Evolutionary conservation across 2,797 vertebrate species (phyloP), one percentile per base, ranked within the genome.

Genomic region (Tympanoctomys barrerae): DNA sequence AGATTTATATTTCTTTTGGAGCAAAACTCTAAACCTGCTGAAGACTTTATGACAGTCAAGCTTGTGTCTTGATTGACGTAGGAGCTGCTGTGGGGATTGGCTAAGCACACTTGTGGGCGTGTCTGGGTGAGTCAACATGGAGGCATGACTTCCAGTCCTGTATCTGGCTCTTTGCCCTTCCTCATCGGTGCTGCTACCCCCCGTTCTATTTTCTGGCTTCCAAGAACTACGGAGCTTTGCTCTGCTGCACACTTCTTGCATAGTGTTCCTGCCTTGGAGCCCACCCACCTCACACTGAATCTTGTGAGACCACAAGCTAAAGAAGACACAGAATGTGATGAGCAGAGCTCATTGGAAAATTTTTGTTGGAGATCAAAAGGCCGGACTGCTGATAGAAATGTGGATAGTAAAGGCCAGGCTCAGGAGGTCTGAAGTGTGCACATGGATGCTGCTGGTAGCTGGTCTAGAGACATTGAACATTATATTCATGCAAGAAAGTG

Each of bases 1-100:
- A 49, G 79, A 82, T 14, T 73, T 33, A 13, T 57, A 90, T 83
- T 96, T 87, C 54, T 91, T 97, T 70, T 90, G 57, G 3, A 61
- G 77, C 62, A 94, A 96, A 93, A 83, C 61, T 77, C 83, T 33
- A 66, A 92, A 89, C 64, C 54, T 85, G 81, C 33, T 79, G 75
- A 95, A 92, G 79, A 46, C 24, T 16, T 26, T 73, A 11, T 42
- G 36, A 73, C 70, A 46, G 71, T 46, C 5, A 12, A 75, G 24
- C 5, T 49, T 77, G 5, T 26, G 26, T 46, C 26, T 77, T 31
- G 42, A 28, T 46, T 28, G 24, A 26, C 42, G 28, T 46, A 24
- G 73, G 24, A 28, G 13, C 24, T 75, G 24, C 42, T 12, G 46
- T 16, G 22, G 26, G 73, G 26, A 26, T 75, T 26, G 24, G 39